Evolutionary conservation across 2,797 vertebrate genomes (phyloP).

Genomic region (Coendou prehensilis): DNA sequence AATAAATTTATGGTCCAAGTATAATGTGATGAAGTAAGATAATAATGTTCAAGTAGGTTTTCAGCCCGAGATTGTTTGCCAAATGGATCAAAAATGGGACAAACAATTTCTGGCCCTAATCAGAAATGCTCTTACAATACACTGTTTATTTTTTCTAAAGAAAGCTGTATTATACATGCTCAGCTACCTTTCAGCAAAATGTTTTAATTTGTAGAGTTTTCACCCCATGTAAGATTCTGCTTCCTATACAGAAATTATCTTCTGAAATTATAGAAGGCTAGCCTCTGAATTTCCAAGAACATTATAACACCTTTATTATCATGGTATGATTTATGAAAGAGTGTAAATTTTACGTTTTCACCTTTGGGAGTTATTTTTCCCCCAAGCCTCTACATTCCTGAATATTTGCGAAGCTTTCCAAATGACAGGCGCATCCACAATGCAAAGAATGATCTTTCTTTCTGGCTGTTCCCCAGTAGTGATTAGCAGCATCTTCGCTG

Average conservation of each 20-base stretch:
- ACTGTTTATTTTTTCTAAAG: constrained; percentile 31
- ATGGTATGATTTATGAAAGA: constrained; percentile 22
- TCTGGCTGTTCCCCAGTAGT: background rate
- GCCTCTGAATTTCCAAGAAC: constrained; percentile 32
- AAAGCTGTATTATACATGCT: background rate
- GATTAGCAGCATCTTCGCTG: constrained; percentile 45
- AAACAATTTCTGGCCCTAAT: background rate
- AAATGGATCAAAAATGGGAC: background rate
- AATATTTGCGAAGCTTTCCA: constrained; percentile 58
- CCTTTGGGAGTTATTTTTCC: background rate
- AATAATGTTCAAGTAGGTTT: background rate
- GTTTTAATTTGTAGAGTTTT: background rate
- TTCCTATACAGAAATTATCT: background rate
- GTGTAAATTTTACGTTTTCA: background rate
- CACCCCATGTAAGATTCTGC: background rate
- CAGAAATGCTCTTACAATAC: background rate
- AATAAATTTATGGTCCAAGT: constrained; percentile 65
- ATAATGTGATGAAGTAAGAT: constrained; percentile 35
- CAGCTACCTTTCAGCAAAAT: background rate
- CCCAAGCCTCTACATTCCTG: background rate
- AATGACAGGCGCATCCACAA: background rate
- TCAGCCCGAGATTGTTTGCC: background rate
- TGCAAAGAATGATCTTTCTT: constrained; percentile 33
- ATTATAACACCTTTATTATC: constrained; percentile 1
- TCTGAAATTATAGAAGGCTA: background rate